These are phyloP conservation scores for Solenopsis invicta DNA, from an alignment of 1,140 invertebrate species.

Conservation along the genomic window DNA sequence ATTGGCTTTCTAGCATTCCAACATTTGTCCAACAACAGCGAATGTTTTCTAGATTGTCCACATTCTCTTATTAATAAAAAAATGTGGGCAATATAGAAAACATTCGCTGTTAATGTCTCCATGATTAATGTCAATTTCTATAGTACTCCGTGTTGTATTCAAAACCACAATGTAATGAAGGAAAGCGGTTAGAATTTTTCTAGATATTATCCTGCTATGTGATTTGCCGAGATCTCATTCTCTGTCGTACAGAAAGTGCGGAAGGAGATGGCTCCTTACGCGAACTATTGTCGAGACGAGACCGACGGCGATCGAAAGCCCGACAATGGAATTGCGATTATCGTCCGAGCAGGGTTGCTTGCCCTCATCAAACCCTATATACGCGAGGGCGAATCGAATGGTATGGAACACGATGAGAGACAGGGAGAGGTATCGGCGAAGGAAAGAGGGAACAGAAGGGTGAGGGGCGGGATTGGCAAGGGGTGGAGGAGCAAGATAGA, in stretches of 20 bases:
- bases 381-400: constrained; percentile 68
- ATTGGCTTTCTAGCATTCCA: background rate
- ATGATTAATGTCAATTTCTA: background rate
- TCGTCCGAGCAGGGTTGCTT: constrained; percentile 59
- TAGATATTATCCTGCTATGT: background rate
- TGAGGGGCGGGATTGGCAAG: constrained; percentile 36
- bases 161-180: background rate
- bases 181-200: constrained; percentile 4
- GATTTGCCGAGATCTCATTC: background rate
- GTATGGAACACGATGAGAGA: constrained; percentile 71
- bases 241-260: constrained; percentile 9
- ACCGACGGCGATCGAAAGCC: constrained; percentile 32
- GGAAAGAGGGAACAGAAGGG: constrained; percentile 57
- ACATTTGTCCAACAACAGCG: background rate
- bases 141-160: background rate
- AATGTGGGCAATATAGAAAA: background rate
- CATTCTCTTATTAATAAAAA: constrained; percentile 3
- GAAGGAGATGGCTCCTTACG: constrained; percentile 37
- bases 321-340: constrained; percentile 64
- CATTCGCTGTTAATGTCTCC: background rate
- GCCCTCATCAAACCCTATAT: constrained; percentile 68
- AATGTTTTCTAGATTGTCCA: too few relatives aligned
- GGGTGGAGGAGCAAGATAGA: constrained; percentile 74
- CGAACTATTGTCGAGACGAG: constrained; percentile 34
- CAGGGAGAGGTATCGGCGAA: constrained; percentile 62